These are phyloP conservation scores for Galeopterus variegatus DNA, from an alignment of 2,113 vertebrate species.

Conservation along the genomic window DNA sequence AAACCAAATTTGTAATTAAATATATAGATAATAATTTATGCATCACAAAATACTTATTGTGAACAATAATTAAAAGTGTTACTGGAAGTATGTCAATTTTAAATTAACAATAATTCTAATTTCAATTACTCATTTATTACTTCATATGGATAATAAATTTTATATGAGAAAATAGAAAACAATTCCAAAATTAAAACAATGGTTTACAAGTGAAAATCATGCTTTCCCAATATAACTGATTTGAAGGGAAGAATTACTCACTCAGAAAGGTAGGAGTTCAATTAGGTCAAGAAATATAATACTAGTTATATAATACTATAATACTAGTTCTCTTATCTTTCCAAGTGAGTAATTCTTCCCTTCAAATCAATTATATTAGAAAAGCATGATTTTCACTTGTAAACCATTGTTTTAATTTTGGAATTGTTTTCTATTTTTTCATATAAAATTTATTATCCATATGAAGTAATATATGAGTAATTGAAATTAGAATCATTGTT, in stretches of 20 bases:
- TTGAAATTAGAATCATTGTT: background rate
- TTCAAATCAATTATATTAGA: background rate
- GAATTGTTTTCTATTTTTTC: background rate
- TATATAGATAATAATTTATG: background rate
- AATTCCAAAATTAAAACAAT: background rate
- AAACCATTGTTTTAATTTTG: background rate
- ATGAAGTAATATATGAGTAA: background rate
- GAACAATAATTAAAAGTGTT: background rate
- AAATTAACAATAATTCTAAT: background rate
- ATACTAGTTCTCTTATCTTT: background rate
- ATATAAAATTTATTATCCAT: background rate
- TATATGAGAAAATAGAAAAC: background rate
- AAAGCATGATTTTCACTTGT: background rate
- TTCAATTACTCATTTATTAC: background rate
- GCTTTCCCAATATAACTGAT: background rate
- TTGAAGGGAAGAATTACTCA: background rate
- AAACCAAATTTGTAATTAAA: slow-evolving; percentile 24
- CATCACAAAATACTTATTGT: background rate
- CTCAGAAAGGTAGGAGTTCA: background rate
- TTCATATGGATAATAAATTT: background rate
- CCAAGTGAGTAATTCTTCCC: background rate
- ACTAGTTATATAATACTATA: too few relatives aligned
- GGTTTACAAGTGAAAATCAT: background rate
- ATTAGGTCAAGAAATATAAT: background rate
- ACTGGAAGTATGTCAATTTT: background rate